Conservation (phyloP, 2,113 vertebrate genomes). For the Stigmatopora nigra region DNA sequence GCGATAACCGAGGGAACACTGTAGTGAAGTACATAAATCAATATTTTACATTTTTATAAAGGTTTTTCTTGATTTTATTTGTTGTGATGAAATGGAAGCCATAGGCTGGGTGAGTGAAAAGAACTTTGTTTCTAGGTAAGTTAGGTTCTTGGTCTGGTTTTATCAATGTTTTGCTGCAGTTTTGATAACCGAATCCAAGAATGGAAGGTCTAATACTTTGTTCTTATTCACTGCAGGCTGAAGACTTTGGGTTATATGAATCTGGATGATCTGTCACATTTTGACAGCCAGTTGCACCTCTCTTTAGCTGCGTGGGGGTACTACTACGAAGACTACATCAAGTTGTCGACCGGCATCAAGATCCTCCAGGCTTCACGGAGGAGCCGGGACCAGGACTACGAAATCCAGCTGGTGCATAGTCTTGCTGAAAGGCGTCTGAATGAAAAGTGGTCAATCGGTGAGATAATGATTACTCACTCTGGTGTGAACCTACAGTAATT, state of each 20-base stretch:
- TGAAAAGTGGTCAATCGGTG: conserved; percentile 77
- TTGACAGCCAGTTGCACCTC: conserved; percentile 72
- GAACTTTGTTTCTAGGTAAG: conserved; percentile 10
- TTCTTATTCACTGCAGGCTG: conserved; percentile 52
- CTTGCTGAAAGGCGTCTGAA: conserved; percentile 72
- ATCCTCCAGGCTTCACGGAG: conserved; percentile 67
- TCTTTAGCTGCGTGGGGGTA: conserved; percentile 74
- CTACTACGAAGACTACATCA: conserved; percentile 76
- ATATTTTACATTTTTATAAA: no score
- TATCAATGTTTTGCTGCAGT: not conserved
- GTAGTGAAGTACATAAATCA: no score
- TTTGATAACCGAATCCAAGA: not conserved
- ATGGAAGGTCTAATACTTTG: not conserved
- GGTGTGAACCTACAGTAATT: not conserved
- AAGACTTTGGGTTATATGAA: conserved; percentile 70
- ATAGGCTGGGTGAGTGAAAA: conserved; percentile 5
- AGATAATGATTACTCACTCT: conserved; percentile 19
- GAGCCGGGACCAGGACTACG: conserved; percentile 72
- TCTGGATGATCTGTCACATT: conserved; percentile 72
- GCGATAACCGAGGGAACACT: no score
- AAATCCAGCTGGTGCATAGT: conserved; percentile 72
- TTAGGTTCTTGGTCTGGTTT: conserved; percentile 3
- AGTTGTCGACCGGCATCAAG: conserved; percentile 70
- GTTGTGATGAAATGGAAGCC: conserved; percentile 5
- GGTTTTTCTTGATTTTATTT: not conserved